Base-by-base conservation (phyloP, 2,797 vertebrate species). In the Sandelia bainsii region DNA sequence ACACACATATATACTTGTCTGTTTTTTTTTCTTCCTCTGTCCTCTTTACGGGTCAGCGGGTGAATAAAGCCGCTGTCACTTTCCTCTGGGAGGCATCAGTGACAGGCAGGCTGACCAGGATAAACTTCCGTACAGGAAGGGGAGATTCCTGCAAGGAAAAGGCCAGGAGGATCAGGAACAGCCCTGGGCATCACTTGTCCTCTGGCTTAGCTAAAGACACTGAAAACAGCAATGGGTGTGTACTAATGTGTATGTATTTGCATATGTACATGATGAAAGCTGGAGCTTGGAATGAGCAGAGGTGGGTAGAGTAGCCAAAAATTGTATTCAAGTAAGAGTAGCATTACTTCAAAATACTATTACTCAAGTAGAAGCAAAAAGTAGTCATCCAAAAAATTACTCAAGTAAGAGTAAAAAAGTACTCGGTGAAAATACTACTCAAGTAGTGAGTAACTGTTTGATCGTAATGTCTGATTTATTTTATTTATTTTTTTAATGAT, bases 61-160 rank as follows among this genome's bases (percentile, higher is more conserved):
- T 93, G 89, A 91, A 89, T 91, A 92, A 91, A 93, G 90, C 87
- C 40, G 61, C 90, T 93, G 92, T 94, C 92, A 92, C 92, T 93
- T 92, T 92, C 84, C 91, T 91, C 62, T 85, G 90, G 90, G 89
- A 90, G 83, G 85, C 75, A 23, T 84, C 85, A 77, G 77, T 93
- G 92, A 94, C 91, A 87, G 89, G 72, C 87, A 50, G 80, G 68
- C 83, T 75, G 85, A 82, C 82, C 84, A 86, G 80, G 50, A 86
- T 87, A 85, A 86, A 91, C 88, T 92, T 93, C 90, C 87, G 78
- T 73, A 86, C 86, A 90, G 91, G 91, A 91, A 92, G 87, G 77
- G 76, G 88, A 89, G 91, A 93, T 92, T 90, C 88, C 86, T 90
- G 90, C 84, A 90, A 91, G 89, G 89, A 90, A 93, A 87, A 86